Conservation (phyloP, 2,113 vertebrate genomes). For the Corythornis vintsioides region DNA sequence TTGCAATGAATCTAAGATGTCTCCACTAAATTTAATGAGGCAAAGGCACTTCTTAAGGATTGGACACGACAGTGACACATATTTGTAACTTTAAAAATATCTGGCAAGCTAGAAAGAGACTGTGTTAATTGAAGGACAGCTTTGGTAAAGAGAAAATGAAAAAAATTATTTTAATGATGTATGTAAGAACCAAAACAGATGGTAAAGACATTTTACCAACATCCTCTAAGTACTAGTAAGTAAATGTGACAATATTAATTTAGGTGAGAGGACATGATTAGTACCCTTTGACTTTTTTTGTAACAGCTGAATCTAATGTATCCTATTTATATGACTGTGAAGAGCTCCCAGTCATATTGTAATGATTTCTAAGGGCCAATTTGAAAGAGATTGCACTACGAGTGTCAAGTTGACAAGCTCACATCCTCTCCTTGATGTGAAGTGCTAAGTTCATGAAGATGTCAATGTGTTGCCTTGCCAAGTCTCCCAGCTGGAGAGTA, state of each 20-base stretch:
- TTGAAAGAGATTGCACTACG: not conserved
- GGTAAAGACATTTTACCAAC: constrained; percentile 10
- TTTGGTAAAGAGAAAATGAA: constrained; percentile 7
- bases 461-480: constrained; percentile 30
- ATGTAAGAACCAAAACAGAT: not conserved
- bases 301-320: not conserved
- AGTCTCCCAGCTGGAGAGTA: constrained; percentile 52
- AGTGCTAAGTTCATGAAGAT: constrained; percentile 64
- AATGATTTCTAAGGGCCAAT: constrained; percentile 45
- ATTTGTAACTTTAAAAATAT: not conserved
- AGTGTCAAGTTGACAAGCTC: constrained; percentile 54
- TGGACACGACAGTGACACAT: not conserved
- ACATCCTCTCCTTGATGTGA: constrained; percentile 41
- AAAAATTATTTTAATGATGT: not conserved
- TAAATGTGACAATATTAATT: constrained; percentile 38
- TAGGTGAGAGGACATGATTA: not conserved
- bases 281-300: constrained; percentile 10
- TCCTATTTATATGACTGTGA: constrained; percentile 25
- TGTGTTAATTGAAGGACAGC: constrained; percentile 3
- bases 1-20: not conserved
- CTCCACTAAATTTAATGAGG: not conserved
- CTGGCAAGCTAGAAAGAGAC: not conserved
- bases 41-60: not conserved
- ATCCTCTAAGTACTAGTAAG: not conserved
- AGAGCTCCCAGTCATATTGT: constrained; percentile 48